phyloP scores from a whole-genome alignment of 2,113 vertebrate species.

The Malurus cyaneus region DNA sequence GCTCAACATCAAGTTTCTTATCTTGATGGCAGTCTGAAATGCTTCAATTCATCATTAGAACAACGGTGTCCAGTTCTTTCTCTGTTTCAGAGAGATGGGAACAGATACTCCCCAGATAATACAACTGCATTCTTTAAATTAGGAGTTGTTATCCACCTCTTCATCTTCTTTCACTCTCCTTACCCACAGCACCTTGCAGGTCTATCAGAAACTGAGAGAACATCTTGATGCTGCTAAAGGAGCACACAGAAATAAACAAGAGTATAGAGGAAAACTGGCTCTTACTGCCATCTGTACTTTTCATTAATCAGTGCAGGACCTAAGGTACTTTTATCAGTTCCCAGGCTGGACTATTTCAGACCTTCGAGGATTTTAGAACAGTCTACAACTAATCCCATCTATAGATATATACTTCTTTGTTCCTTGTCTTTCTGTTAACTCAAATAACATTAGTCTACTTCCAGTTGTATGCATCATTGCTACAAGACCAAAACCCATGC shows the following conservation, averaged over 20 bases:
- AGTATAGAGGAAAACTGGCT: not conserved
- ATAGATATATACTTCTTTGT: not conserved
- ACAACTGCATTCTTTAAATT: not conserved
- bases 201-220: not conserved
- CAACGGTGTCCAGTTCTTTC: not conserved
- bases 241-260: not conserved
- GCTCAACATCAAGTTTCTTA: not conserved
- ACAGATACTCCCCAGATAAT: not conserved
- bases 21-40: not conserved
- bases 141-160: not conserved
- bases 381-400: not conserved
- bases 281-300: not conserved
- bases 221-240: not conserved
- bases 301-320: not conserved
- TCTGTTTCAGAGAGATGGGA: not conserved
- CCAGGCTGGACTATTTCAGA: not conserved
- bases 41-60: not conserved
- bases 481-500: not conserved
- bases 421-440: not conserved
- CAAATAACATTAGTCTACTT: not conserved
- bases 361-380: not conserved
- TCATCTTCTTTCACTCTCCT: not conserved
- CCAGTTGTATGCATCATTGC: not conserved
- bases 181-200: not conserved
- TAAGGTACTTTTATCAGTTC: not conserved